Evolutionary conservation across 2,888 invertebrate genomes (phyloP), one percentile per base, ranked within the genome.

Genomic region (Dinocampus coccinellae): DNA sequence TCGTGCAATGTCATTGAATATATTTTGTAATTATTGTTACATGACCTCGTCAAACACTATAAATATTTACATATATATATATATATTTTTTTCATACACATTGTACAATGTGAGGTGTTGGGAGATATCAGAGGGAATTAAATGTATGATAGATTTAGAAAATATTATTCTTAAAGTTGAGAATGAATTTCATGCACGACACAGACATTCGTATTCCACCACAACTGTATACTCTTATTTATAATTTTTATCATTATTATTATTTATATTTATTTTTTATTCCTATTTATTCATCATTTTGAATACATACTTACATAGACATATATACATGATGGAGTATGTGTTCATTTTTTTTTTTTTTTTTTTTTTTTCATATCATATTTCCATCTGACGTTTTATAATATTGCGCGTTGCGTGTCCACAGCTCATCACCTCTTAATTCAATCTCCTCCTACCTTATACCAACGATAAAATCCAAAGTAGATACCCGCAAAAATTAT

Each of bases 391-490:
- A 53, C 55, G 57, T 66, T 66, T n/a, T 57, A 62, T 39, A 57
- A 55, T 66, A 57, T 57, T 29, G 42, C 60, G 47, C 42, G 47
- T 68, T 68, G 67, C 67, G 67, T 68, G 67, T 52, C 33, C 60
- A 42, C 60, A 68, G 42, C 58, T 68, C 67, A 68, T 68, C 58
- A 68, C 60, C 60, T 68, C 57, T 66, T 57, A 66, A 66, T 66
- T 66, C 66, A 66, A 66, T 66, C 66, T 66, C 29, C 57, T 22
- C 36, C 57, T 57, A 55, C 33, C 26, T 26, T 16, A 22, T 55
- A 24, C 34, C 57, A 66, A 33, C 34, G 55, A 66, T 57, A 66
- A 55, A 66, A 34, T 22, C 34, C 55, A 57, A 57, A 57, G 55
- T 57, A 34, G 57, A 57, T 66, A 66, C 24, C 39, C 26, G 57